phyloP scores from a whole-genome alignment of 2,797 vertebrate species.

The Steatocranus sp. region DNA sequence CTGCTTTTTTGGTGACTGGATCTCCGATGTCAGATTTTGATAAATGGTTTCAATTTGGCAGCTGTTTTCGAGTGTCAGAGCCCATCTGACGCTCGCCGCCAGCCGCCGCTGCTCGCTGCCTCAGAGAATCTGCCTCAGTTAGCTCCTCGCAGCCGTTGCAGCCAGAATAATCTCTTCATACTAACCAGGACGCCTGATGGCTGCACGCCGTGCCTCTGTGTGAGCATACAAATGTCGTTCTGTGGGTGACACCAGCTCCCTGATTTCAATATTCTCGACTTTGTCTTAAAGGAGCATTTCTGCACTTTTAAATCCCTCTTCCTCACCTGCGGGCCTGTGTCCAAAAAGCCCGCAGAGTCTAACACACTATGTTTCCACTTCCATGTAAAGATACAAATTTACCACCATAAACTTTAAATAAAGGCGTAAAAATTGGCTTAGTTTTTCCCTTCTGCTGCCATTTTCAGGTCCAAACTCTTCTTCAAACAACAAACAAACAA shows the following conservation, averaged over 20 bases:
- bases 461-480: background rate
- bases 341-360: background rate
- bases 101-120: constrained; percentile 61
- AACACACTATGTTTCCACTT: background rate
- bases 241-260: background rate
- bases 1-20: constrained; percentile 75
- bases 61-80: constrained; percentile 78
- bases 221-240: background rate
- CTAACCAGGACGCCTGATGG: constrained; percentile 53
- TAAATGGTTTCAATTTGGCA: constrained; percentile 87
- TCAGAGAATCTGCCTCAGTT: constrained; percentile 74
- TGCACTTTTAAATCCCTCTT: background rate
- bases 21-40: constrained; percentile 81
- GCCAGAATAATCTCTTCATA: constrained; percentile 73
- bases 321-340: background rate
- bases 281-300: background rate
- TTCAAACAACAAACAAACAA: background rate
- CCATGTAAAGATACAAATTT: background rate
- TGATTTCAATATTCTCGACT: background rate
- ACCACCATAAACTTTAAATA: background rate
- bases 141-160: constrained; percentile 45
- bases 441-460: background rate
- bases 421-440: background rate
- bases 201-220: background rate
- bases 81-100: constrained; percentile 65